Base-by-base conservation (phyloP, 2,797 vertebrate species). In the Cheirogaleus major region DNA sequence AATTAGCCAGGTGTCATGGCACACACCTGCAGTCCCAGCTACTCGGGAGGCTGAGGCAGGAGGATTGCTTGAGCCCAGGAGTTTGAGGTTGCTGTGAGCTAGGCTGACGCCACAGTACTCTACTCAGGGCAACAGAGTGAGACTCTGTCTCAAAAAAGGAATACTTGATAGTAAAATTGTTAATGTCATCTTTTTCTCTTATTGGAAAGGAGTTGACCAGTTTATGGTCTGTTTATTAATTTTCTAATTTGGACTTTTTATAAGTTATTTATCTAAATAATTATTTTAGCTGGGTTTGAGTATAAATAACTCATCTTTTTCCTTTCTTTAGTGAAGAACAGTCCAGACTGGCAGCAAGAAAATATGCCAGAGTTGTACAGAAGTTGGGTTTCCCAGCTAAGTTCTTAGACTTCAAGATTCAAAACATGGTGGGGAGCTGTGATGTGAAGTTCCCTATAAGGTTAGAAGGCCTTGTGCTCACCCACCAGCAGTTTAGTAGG, bases 381-480 rank as follows among this genome's bases (percentile, higher is more conserved):
- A 99, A 99, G 98, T 98, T 99, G 89, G 99, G 99, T 14, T 99
- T 99, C 97, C 99, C 99, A 76, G 99, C 99, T 13, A 99, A 99
- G 98, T 99, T 99, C 98, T 98, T 99, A 97, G 99, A 99, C 98
- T 99, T 99, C 97, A 99, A 99, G 98, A 99, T 99, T 98, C 99
- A 99, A 98, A 99, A 99, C 98, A 99, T 99, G 99, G 99, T 99
- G 96, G 99, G 99, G 91, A 99, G 99, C 97, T 99, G 99, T 41
- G 99, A 99, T 25, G 99, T 99, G 91, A 99, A 99, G 98, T 99
- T 99, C 97, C 99, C 99, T 11, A 99, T 99, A 96, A 98, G 99
- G 80, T 98, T 99, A 95, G 99, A 99, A 96, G 99, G 99, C 84
- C 96, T 99, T 85, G 99, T 99, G 84, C 99, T 99, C 38, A 99